Evolutionary conservation across 2,888 invertebrate genomes (phyloP).

Genomic region (Troides helena): DNA sequence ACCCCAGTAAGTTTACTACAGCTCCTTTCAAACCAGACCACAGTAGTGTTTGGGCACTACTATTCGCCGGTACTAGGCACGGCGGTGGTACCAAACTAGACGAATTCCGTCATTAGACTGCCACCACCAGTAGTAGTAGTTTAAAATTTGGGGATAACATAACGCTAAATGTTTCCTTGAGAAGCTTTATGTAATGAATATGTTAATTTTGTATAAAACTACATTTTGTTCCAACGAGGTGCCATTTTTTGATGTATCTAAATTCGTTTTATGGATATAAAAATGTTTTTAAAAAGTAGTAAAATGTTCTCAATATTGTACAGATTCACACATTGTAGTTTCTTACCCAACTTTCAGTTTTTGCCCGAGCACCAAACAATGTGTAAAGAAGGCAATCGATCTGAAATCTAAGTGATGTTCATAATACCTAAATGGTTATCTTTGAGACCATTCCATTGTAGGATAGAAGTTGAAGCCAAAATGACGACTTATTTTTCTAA

Average conservation of each 20-base stretch:
- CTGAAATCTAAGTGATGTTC: slow-evolving; percentile 41
- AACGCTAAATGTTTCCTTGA: slow-evolving; percentile 8
- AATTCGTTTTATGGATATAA: slow-evolving; percentile 32
- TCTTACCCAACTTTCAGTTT: neutral
- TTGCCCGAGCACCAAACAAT: slow-evolving; percentile 26
- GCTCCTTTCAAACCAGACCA: too few relatives aligned
- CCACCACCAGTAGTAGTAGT: too few relatives aligned
- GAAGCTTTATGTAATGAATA: slow-evolving; percentile 11
- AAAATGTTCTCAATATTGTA: neutral
- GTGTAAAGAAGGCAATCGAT: slow-evolving; percentile 18
- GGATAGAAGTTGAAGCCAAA: slow-evolving; percentile 75
- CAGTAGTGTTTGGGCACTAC: too few relatives aligned
- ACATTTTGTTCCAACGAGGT: slow-evolving; percentile 30
- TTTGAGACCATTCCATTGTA: slow-evolving; percentile 77
- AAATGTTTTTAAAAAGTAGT: slow-evolving; percentile 6
- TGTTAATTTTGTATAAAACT: slow-evolving; percentile 25
- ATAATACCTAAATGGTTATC: slow-evolving; percentile 61
- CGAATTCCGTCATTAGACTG: too few relatives aligned
- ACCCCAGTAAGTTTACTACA: too few relatives aligned
- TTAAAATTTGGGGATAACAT: slow-evolving; percentile 4
- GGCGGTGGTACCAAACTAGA: too few relatives aligned
- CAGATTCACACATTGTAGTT: slow-evolving; percentile 6
- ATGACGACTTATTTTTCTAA: slow-evolving; percentile 80
- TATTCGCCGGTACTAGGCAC: too few relatives aligned
- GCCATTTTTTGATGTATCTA: slow-evolving; percentile 31